Evolutionary conservation across 2,888 invertebrate species (phyloP), one percentile per base, ranked within the genome.

Genomic region (Bursaphelenchus okinawaensis): DNA sequence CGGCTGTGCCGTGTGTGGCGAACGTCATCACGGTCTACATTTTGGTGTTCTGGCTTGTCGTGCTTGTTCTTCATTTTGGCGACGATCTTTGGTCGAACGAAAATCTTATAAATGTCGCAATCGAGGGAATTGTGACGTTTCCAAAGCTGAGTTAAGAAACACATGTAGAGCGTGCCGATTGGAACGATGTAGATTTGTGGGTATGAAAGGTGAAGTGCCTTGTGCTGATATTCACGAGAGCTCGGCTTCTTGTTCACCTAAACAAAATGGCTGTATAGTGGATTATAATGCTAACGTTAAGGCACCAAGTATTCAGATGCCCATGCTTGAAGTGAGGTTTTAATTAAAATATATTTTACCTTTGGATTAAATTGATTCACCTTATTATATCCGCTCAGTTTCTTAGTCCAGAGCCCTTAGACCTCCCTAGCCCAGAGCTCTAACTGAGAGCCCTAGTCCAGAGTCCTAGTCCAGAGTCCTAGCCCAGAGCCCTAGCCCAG

Each of bases 161-260:
- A 26, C 57, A 12, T 60, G 60, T 55, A 16, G 60, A n/a, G 56
- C 55, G 1, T 60, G 60, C 6, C 51, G 60, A 19, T 28, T 60
- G 24, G 27, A 19, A 23, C 52, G 24, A 2, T 60, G 60, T 26
- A 56, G 22, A 58, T 19, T 58, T 16, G 60, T 55, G 1, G 60
- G 60, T n/a, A 60, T 60, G 60, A 60, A 60, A 56, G 57, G 60
- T 16, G 60, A 40, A 19, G 24, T 56, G 3, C 57, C 57, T 9
- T 28, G 22, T 24, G 57, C 24, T 1, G 20, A 20, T 29, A 22
- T 56, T 20, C 57, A 56, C n/a, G 57, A 56, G 40, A n/a, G n/a
- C 12, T 16, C 40, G 40, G 16, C 40, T n/a, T 16, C 16, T 4
- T 40, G 40, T 4, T 40, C 40, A n/a, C 40, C 40, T 2, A 40